phyloP scores from a whole-genome alignment of 1,140 invertebrate species.

The Portunus trituberculatus region DNA sequence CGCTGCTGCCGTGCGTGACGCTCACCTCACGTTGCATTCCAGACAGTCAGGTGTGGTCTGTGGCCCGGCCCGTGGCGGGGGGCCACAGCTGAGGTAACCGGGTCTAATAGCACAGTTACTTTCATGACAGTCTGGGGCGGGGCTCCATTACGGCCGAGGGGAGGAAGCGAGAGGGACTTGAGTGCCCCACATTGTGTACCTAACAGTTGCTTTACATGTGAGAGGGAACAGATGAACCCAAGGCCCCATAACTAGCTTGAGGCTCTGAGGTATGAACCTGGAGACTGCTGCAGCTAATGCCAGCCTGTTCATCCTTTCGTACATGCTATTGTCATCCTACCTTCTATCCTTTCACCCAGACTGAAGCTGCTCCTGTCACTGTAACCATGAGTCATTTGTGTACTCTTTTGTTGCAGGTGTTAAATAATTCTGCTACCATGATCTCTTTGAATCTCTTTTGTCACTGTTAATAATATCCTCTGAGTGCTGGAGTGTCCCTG shows the following conservation, averaged over 20 bases:
- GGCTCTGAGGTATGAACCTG: background rate
- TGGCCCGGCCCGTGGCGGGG: too few relatives aligned
- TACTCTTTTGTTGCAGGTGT: background rate
- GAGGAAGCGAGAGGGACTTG: background rate
- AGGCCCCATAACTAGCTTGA: background rate
- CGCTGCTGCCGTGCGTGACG: too few relatives aligned
- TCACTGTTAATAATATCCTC: too few relatives aligned
- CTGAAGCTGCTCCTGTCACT: background rate
- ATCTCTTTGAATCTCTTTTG: too few relatives aligned
- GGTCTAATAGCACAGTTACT: slow-evolving; percentile 1
- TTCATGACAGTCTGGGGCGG: background rate
- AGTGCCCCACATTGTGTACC: background rate
- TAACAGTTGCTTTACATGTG: background rate
- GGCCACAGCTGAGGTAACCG: background rate
- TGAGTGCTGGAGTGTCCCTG: too few relatives aligned
- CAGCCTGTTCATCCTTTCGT: too few relatives aligned
- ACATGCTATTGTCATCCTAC: background rate
- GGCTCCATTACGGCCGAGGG: background rate
- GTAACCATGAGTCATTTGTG: background rate
- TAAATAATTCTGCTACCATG: background rate
- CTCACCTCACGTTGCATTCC: background rate
- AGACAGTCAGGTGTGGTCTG: background rate
- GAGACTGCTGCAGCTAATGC: background rate
- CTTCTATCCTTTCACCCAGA: too few relatives aligned
- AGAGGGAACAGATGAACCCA: background rate